Evolutionary conservation across 2,888 invertebrate species (phyloP).

Genomic region (Nemotelus nigrinus): DNA sequence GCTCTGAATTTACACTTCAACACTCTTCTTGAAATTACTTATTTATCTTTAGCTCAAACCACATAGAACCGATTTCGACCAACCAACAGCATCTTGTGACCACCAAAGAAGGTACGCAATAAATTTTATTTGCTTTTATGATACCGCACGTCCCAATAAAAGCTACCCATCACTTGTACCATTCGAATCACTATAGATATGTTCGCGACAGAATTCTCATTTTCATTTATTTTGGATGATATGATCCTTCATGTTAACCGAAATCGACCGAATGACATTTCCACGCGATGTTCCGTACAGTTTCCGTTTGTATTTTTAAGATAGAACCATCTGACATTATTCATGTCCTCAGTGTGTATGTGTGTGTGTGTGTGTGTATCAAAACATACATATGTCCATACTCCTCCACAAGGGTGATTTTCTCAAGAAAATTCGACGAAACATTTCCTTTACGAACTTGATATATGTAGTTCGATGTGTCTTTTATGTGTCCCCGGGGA

Average conservation of each 20-base stretch:
- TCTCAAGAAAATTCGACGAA: constrained; percentile 30
- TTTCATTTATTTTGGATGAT: constrained; percentile 37
- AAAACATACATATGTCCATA: neutral
- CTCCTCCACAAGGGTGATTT: constrained; percentile 11
- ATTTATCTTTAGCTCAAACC: constrained; percentile 12
- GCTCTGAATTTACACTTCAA: neutral
- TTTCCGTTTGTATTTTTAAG: neutral
- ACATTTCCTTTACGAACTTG: constrained; percentile 29
- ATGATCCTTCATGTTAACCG: constrained; percentile 1
- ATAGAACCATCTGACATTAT: constrained; percentile 21
- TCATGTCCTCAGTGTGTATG: constrained; percentile 7
- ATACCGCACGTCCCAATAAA: constrained; percentile 20
- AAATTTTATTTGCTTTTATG: constrained; percentile 41
- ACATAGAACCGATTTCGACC: neutral
- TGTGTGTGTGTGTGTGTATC: neutral
- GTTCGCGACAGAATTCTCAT: constrained; percentile 8
- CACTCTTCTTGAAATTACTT: constrained; percentile 31
- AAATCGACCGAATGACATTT: constrained; percentile 32
- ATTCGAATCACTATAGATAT: neutral
- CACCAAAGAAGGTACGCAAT: constrained; percentile 26
- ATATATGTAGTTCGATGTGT: constrained; percentile 33
- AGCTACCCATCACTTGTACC: neutral
- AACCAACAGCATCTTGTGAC: constrained; percentile 7
- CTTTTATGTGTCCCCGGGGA: constrained; percentile 36
- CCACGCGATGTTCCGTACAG: neutral